Evolutionary conservation across 2,797 vertebrate genomes (phyloP), one percentile per base, ranked within the genome.

Genomic region (Scomberomorus guttatus): DNA sequence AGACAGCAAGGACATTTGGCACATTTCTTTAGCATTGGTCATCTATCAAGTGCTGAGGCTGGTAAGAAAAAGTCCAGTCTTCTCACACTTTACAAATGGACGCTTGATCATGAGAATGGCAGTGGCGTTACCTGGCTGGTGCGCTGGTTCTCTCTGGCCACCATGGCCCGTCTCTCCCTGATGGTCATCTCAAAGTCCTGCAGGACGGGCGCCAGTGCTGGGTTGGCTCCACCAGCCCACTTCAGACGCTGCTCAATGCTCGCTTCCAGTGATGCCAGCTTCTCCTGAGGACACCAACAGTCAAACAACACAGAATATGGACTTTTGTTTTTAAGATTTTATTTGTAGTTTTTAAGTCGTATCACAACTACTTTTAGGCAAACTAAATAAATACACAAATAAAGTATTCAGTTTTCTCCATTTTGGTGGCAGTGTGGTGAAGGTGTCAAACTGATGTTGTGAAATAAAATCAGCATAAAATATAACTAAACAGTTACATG

Each of bases 151-250:
- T 99, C 98, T 91, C 98, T 95, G 77, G 97, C 93, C 48, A 99
- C 97, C 85, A 98, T 95, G 67, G 96, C 96, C 24, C 98, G 96
- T 80, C 97, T 96, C 88, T 99, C 97, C 0, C 96, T 95, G 90
- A 99, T 98, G 56, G 98, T 98, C 89, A 97, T 94, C 94, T 99
- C 98, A 92, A 99, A 99, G 95, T 99, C 98, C 92, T 99, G 98
- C 70, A 99, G 94, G 50, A 99, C 97, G 0, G 98, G 98, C 3
- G 98, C 96, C 79, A 99, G 85, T 0, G 98, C 97, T 2, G 98
- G 98, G 92, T 99, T 99, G 60, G 98, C 98, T 2, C 98, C 98
- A 13, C 98, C 98, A 0, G 98, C 98, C 98, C 98, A 99, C 83
- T 99, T 99, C 58, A 99, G 94, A 72, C 98, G 97, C 86, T 99